phyloP scores from a whole-genome alignment of 2,888 invertebrate species.

The Schrankia costaestrigalis region DNA sequence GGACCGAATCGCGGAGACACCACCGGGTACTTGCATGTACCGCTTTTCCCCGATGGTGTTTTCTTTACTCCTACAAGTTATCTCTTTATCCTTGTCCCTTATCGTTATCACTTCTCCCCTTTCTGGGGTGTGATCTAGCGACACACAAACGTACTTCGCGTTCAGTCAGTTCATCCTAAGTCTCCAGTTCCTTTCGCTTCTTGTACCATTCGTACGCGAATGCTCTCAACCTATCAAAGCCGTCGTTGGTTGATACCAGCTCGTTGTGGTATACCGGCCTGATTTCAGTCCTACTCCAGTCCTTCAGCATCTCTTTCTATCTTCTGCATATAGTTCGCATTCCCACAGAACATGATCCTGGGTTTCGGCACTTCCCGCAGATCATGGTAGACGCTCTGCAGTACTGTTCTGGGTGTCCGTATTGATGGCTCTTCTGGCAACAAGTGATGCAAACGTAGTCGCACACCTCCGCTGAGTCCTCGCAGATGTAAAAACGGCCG shows the following conservation, averaged over 20 bases:
- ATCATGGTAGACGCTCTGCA: too few relatives aligned
- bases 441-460: slow-evolving; percentile 21
- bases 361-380: too few relatives aligned
- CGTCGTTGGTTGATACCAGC: neutral
- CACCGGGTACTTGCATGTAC: neutral
- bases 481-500: slow-evolving; percentile 17
- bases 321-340: too few relatives aligned
- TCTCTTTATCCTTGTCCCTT: slow-evolving; percentile 72
- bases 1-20: neutral
- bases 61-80: slow-evolving; percentile 50
- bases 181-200: neutral
- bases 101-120: too few relatives aligned
- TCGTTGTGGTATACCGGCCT: neutral
- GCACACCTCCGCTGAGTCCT: slow-evolving; percentile 10
- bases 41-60: slow-evolving; percentile 54
- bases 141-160: neutral
- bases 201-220: slow-evolving; percentile 1
- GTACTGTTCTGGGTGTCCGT: slow-evolving; percentile 38
- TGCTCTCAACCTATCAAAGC: neutral
- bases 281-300: too few relatives aligned
- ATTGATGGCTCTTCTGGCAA: slow-evolving; percentile 37
- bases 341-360: too few relatives aligned
- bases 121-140: too few relatives aligned
- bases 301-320: too few relatives aligned
- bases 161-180: neutral